Evolutionary conservation across 2,797 vertebrate species (phyloP).

Genomic region (Rhynchotus rufescens): DNA sequence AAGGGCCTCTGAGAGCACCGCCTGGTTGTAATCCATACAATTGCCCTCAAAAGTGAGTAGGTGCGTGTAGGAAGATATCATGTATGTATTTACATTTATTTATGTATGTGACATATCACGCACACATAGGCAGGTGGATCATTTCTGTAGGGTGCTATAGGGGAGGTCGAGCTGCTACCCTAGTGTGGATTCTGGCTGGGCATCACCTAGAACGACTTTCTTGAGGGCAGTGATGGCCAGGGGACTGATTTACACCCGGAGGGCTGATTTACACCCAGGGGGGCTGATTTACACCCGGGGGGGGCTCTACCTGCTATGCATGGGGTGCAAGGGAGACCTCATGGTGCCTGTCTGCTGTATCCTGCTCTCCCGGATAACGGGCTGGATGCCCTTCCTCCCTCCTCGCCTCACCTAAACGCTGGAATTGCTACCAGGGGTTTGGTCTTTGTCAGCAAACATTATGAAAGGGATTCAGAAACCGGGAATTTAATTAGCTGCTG

Average conservation of each 20-base stretch:
- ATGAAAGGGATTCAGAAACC: slow-evolving; percentile 51
- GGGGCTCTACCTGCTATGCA: neutral
- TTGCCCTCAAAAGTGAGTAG: neutral
- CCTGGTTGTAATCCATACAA: neutral
- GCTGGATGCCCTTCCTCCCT: neutral
- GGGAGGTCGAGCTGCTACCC: neutral
- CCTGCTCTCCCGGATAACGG: neutral
- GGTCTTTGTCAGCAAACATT: slow-evolving; percentile 63
- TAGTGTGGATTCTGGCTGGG: neutral
- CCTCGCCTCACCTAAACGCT: slow-evolving; percentile 16
- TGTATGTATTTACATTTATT: neutral
- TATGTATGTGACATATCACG: neutral
- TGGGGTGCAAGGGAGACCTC: neutral
- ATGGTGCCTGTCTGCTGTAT: neutral
- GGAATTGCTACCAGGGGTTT: slow-evolving; percentile 40
- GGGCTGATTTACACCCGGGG: neutral
- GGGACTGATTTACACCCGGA: no score
- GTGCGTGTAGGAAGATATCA: neutral
- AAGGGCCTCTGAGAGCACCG: neutral
- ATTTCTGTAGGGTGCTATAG: neutral
- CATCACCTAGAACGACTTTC: neutral
- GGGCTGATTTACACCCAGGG: neutral
- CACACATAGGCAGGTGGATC: neutral
- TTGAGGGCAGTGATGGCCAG: no score
- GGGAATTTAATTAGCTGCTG: slow-evolving; percentile 73